These are phyloP conservation scores for Spialia ferax DNA, from an alignment of 2,888 invertebrate genomes.

Conservation along the genomic window DNA sequence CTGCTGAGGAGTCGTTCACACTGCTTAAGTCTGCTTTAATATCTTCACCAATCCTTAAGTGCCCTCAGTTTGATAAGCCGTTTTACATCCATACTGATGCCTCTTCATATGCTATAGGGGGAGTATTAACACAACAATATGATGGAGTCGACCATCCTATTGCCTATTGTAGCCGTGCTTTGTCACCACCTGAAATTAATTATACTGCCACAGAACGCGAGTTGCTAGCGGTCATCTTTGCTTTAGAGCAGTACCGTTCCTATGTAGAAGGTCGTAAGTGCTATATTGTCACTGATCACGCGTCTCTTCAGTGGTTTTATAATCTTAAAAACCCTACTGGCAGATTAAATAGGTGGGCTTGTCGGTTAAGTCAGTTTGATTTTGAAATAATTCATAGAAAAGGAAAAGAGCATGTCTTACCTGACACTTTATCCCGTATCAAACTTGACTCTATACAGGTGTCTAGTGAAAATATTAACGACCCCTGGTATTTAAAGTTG, in stretches of 20 bases:
- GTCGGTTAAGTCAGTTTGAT: conserved; percentile 3
- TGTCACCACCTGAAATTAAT: not conserved
- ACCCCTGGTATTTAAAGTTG: conserved; percentile 6
- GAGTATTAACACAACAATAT: not conserved
- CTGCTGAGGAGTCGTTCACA: not conserved
- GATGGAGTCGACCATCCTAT: conserved; percentile 4
- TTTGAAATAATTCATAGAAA: not conserved
- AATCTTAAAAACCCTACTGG: conserved; percentile 4
- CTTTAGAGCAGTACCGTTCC: conserved; percentile 7
- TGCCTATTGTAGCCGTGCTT: not conserved
- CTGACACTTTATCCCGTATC: not conserved
- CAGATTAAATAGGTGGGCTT: conserved; percentile 4
- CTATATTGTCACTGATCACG: not conserved
- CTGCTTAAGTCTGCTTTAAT: not conserved
- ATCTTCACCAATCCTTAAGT: not conserved
- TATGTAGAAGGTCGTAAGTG: conserved; percentile 7
- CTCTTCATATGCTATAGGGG: conserved; percentile 1
- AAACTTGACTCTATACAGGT: not conserved
- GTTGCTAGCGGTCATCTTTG: not conserved
- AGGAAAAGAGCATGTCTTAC: conserved; percentile 8
- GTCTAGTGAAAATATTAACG: not conserved
- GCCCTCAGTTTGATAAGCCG: not conserved
- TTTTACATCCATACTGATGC: conserved; percentile 8
- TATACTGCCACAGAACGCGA: conserved; percentile 1
- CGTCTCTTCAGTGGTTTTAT: conserved; percentile 2